phyloP scores from a whole-genome alignment of 2,113 vertebrate genomes.

The Notiomystis cincta region DNA sequence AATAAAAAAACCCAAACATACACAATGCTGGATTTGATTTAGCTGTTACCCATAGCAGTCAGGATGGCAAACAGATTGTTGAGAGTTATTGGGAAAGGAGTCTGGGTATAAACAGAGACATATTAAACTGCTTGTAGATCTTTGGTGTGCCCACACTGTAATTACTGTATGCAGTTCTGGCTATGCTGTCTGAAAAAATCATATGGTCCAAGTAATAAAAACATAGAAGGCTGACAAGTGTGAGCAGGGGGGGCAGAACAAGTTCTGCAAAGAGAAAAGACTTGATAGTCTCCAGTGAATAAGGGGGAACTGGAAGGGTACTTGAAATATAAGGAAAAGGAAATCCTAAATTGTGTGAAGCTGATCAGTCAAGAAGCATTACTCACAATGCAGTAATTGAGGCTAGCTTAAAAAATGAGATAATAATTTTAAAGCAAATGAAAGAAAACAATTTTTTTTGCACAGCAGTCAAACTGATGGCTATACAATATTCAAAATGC shows the following conservation, averaged over 20 bases:
- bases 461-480: background rate
- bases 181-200: conserved; percentile 12
- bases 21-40: background rate
- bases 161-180: background rate
- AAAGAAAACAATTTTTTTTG: background rate
- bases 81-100: background rate
- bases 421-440: background rate
- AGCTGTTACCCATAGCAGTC: background rate
- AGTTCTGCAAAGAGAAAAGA: background rate
- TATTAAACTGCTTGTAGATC: background rate
- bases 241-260: background rate
- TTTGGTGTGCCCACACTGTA: background rate
- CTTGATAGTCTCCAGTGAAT: background rate
- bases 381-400: background rate
- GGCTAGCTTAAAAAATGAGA: background rate
- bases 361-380: background rate
- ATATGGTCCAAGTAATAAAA: background rate
- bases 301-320: background rate
- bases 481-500: background rate
- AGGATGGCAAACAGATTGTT: conserved; percentile 5
- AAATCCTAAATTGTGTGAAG: background rate
- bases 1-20: background rate
- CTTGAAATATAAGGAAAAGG: background rate
- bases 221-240: background rate
- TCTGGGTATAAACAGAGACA: background rate